Percentiles rank a stretch among this genome's conserved stretches.
Evolutionary conservation across 2,113 vertebrate genomes (phyloP).

Genomic region (Siniperca knerii): DNA sequence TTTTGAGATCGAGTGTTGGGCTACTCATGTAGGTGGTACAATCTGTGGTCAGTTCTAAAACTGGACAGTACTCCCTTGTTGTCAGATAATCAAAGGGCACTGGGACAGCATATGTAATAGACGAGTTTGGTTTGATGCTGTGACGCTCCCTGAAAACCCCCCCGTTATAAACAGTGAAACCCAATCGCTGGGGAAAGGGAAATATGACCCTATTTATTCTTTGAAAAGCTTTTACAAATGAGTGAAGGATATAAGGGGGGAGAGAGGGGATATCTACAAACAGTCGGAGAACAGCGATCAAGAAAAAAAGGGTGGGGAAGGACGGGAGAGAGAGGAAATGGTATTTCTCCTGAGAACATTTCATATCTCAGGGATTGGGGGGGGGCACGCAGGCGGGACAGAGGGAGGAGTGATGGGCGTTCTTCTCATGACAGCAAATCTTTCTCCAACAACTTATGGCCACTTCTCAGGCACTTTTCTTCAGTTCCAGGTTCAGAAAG

Average conservation of each 20-base stretch:
- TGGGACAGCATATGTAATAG: conserved; percentile 18
- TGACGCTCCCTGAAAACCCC: conserved; percentile 56
- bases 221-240: conserved; percentile 68
- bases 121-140: conserved; percentile 64
- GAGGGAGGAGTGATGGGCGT: conserved; percentile 49
- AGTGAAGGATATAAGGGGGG: conserved; percentile 34
- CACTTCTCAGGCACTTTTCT: conserved; percentile 85
- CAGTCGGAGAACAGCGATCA: conserved; percentile 46
- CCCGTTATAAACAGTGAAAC: conserved; percentile 47
- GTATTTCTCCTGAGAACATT: conserved; percentile 72
- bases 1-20: conserved; percentile 38
- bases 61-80: conserved; percentile 29
- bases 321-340: not conserved
- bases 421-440: conserved; percentile 87
- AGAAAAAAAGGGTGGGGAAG: conserved; percentile 10
- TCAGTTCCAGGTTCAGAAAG: conserved; percentile 86
- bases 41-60: conserved; percentile 62
- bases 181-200: conserved; percentile 13
- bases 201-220: conserved; percentile 46
- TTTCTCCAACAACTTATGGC: conserved; percentile 80
- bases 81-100: conserved; percentile 46
- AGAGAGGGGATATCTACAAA: conserved; percentile 45
- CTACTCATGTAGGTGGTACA: conserved; percentile 65
- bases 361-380: conserved; percentile 71
- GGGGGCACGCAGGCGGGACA: conserved; percentile 44